A percentile compares a stretch with the other conserved stretches of the same genome.
Conservation (phyloP, 2,113 vertebrate species). For the Atlantisia rogersi region DNA sequence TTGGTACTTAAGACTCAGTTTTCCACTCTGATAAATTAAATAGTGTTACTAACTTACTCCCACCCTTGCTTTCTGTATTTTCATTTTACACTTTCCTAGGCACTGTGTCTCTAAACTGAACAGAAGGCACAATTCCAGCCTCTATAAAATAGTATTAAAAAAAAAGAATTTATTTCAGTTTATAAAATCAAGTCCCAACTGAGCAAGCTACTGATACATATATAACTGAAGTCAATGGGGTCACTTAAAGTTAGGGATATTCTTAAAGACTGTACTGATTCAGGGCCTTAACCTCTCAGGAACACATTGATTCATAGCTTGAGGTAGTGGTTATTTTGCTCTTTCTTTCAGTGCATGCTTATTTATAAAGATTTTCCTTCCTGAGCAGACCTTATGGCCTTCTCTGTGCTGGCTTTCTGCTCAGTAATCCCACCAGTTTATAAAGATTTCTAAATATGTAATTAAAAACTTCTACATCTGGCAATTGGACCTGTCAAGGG, state of each 20-base stretch:
- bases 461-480: conserved; percentile 44
- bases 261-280: neutral
- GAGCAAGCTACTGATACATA: neutral
- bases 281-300: neutral
- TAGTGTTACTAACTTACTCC: neutral
- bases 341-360: neutral
- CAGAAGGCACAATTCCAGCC: neutral
- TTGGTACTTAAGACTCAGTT: neutral
- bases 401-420: neutral
- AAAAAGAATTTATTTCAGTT: neutral
- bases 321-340: neutral
- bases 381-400: neutral
- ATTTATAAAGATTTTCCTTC: conserved; percentile 13
- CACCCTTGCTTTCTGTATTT: neutral
- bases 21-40: neutral
- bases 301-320: conserved; percentile 9
- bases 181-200: neutral
- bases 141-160: neutral
- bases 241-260: neutral
- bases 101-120: neutral
- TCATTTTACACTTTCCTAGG: neutral
- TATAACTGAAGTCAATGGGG: neutral
- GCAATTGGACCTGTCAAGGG: neutral
- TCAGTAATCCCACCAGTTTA: conserved; percentile 24
- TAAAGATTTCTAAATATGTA: conserved; percentile 29